Evolutionary conservation across 1,140 invertebrate species (phyloP).

Genomic region (Philotrypesis tridentata): DNA sequence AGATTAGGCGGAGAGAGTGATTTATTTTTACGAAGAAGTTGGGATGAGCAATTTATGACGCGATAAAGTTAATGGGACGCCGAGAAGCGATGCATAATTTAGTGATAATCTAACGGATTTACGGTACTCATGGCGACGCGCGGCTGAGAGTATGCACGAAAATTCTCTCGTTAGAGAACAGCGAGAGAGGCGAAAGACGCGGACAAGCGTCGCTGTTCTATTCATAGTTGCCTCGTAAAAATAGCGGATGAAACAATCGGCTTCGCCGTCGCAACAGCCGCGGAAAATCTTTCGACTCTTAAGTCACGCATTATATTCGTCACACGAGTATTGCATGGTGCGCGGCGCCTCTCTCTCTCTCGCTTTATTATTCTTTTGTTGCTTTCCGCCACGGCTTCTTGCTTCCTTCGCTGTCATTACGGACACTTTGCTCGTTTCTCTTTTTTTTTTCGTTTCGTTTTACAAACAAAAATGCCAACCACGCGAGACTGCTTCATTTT

Average conservation of each 20-base stretch:
- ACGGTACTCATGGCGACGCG: not conserved
- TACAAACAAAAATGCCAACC: not conserved
- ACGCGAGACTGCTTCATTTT: not conserved
- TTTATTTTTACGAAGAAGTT: not conserved
- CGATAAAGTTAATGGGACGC: not conserved
- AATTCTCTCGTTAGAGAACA: not conserved
- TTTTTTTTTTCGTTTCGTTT: not conserved
- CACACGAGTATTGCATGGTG: not conserved
- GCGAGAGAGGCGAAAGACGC: not conserved
- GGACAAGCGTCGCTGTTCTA: conserved; percentile 2
- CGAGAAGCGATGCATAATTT: not conserved
- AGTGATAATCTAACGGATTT: not conserved
- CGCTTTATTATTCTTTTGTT: not conserved
- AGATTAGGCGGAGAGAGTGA: not conserved
- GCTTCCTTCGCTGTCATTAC: not conserved
- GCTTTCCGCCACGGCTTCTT: not conserved
- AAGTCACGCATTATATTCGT: conserved; percentile 1
- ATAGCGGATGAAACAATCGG: conserved; percentile 37
- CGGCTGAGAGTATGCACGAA: not conserved
- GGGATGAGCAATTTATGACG: not conserved
- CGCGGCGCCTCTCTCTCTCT: not conserved
- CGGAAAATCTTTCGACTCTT: conserved; percentile 8
- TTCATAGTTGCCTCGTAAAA: conserved; percentile 32
- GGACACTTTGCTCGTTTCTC: not conserved
- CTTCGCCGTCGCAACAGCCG: not conserved